Evolutionary conservation across 2,797 vertebrate genomes (phyloP).

Genomic region (Carapus acus): DNA sequence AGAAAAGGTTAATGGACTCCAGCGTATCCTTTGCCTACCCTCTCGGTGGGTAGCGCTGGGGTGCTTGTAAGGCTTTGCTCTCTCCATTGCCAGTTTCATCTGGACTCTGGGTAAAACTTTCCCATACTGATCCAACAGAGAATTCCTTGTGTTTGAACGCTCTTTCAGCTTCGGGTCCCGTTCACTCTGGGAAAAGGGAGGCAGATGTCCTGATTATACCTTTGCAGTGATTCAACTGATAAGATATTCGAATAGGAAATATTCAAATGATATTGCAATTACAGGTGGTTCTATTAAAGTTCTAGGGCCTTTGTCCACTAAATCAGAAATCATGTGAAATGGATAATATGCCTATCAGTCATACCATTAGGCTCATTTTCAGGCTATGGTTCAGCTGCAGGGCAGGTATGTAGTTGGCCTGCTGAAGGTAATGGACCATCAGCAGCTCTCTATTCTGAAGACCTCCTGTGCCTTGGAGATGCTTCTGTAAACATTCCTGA

Average conservation of each 20-base stretch:
- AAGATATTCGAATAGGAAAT: too few relatives aligned
- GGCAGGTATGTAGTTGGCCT: slow-evolving; percentile 87
- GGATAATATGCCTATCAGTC: slow-evolving; percentile 22
- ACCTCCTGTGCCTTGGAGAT: slow-evolving; percentile 78
- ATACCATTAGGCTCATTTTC: slow-evolving; percentile 78
- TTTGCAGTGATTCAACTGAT: background rate
- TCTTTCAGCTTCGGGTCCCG: slow-evolving; percentile 82
- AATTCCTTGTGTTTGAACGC: slow-evolving; percentile 81
- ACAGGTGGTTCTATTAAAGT: too few relatives aligned
- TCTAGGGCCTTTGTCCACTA: too few relatives aligned
- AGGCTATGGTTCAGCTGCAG: slow-evolving; percentile 88
- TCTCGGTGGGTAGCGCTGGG: slow-evolving; percentile 74
- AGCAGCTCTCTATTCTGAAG: slow-evolving; percentile 85
- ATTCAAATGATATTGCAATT: too few relatives aligned
- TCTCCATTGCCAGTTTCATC: slow-evolving; percentile 81
- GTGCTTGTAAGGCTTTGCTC: slow-evolving; percentile 82
- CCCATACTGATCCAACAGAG: slow-evolving; percentile 83
- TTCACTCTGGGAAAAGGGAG: slow-evolving; percentile 72
- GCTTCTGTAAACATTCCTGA: slow-evolving; percentile 88
- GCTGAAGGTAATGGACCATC: slow-evolving; percentile 90
- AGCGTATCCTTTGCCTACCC: slow-evolving; percentile 65
- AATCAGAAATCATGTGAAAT: too few relatives aligned
- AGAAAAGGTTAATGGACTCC: background rate
- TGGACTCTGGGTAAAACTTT: slow-evolving; percentile 89
- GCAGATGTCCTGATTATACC: background rate